Evolutionary conservation across 2,888 invertebrate genomes (phyloP), one percentile per base, ranked within the genome.

Genomic region (Thecophora atra): DNA sequence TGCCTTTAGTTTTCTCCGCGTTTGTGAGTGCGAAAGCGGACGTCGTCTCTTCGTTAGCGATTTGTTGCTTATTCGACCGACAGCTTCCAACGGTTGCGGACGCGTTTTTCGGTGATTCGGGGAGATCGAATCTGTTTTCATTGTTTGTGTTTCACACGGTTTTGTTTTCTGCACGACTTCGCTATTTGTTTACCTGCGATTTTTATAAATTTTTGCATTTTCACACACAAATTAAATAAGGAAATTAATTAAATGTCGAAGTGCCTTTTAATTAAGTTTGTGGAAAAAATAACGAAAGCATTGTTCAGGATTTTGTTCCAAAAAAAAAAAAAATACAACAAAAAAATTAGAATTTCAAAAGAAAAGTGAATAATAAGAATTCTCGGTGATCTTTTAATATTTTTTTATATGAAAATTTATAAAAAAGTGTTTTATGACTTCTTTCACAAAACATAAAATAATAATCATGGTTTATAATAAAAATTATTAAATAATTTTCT

Each of bases 21-120:
- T n/a, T n/a, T n/a, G n/a, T n/a, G n/a, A n/a, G n/a, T n/a, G n/a
- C n/a, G n/a, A n/a, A n/a, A n/a, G n/a, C n/a, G n/a, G n/a, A n/a
- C n/a, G n/a, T n/a, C n/a, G n/a, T n/a, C n/a, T n/a, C n/a, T n/a
- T n/a, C n/a, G n/a, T 52, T 54, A 6, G 17, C 30, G 52, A 26
- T 56, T 70, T 54, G 44, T 62, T 72, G 72, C 62, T 72, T 73
- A 74, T 71, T 80, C 80, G 78, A 78, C 76, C 74, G 76, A 76
- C 76, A 78, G 76, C 79, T 77, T 76, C 75, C 79, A 76, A 74
- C 76, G 77, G 75, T 77, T 78, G 80, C 77, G 79, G 79, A 80
- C 79, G 79, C 78, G 78, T 79, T 79, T 66, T 60, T 66, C 30
- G 47, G 30, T 52, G 30, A 11, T 28, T 15, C 62, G 17, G 37